Evolutionary conservation across 2,888 invertebrate species (phyloP).

Genomic region (Gymnosoma rotundatum): DNA sequence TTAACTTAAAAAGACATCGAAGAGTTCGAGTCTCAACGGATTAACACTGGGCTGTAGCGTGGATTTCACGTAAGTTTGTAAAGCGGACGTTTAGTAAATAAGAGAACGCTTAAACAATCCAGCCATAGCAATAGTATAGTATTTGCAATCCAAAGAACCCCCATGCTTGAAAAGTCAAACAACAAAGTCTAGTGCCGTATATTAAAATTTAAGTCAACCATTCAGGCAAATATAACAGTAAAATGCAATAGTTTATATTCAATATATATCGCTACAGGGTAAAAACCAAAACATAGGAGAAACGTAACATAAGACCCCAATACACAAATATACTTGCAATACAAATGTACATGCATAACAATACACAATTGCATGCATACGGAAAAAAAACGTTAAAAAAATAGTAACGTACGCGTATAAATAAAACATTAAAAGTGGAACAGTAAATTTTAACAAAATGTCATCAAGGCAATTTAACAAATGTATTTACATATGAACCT

Average conservation of each 20-base stretch:
- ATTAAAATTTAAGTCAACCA: not conserved
- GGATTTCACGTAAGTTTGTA: no score
- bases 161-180: no score
- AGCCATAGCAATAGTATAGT: no score
- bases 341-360: not conserved
- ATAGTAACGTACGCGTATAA: slow-evolving; percentile 63
- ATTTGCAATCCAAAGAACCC: no score
- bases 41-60: no score
- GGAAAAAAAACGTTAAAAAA: slow-evolving; percentile 28
- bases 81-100: no score
- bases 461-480: slow-evolving; percentile 70
- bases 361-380: not conserved
- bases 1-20: no score
- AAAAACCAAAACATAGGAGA: slow-evolving; percentile 20
- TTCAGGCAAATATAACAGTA: slow-evolving; percentile 6
- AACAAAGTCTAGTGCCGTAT: no score
- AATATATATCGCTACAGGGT: slow-evolving; percentile 32
- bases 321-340: slow-evolving; percentile 4
- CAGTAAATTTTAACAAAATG: slow-evolving; percentile 69
- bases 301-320: slow-evolving; percentile 23
- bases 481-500: slow-evolving; percentile 66
- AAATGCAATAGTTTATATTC: slow-evolving; percentile 26
- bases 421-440: slow-evolving; percentile 70
- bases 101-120: no score
- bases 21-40: no score